A percentile compares a stretch with the other conserved stretches of the same genome.
phyloP scores from a whole-genome alignment of 2,113 vertebrate genomes.

The Seriola dumerili region DNA sequence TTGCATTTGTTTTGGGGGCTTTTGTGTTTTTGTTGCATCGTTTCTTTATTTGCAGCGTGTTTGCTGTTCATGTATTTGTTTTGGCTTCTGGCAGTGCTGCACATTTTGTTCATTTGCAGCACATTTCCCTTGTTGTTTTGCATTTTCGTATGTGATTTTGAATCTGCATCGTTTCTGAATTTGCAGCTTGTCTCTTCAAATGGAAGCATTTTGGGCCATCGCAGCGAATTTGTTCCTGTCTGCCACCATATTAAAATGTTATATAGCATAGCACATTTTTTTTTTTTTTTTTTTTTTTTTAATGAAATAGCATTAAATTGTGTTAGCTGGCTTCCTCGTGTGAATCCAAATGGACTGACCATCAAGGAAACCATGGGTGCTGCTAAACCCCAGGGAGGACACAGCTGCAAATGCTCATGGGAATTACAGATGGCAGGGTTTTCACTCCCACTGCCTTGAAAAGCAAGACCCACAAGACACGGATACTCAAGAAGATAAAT shows the following conservation, averaged over 20 bases:
- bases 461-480: neutral
- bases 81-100: no score
- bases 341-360: constrained; percentile 2
- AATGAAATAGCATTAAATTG: neutral
- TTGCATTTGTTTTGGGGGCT: no score
- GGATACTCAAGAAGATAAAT: neutral
- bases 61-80: no score
- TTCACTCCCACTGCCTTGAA: neutral
- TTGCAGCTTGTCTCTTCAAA: no score
- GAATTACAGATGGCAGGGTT: constrained; percentile 23
- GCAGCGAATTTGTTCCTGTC: no score
- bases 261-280: neutral
- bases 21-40: no score
- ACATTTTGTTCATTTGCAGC: no score
- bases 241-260: neutral
- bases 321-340: neutral
- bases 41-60: no score
- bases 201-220: no score
- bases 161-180: no score
- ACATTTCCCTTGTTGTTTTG: no score
- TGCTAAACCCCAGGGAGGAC: constrained; percentile 26
- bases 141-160: no score
- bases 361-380: constrained; percentile 7
- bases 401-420: constrained; percentile 36
- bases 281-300: neutral